Base-by-base conservation (phyloP, 2,888 invertebrate species). In the Griposia aprilina region DNA sequence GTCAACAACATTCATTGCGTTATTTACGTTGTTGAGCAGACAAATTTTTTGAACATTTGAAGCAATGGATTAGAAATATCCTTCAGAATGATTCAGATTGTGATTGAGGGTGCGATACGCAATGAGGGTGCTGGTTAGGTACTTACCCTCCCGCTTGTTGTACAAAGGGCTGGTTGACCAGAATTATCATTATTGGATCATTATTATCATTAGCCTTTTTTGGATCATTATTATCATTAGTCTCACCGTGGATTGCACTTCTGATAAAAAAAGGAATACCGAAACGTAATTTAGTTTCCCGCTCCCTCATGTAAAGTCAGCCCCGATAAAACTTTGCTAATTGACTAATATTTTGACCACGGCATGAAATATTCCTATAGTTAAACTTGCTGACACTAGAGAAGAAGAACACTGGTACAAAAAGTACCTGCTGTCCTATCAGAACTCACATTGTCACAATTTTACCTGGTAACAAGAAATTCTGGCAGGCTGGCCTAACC, bases 121-220 rank as follows among this genome's bases (percentile, higher is more conserved):
- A 41, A 41, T 41, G 0, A 41, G 41, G 0, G 41, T 41, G 7
- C 41, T 41, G 30, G 30, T 36, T 36, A 41, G 76, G 74, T 73
- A 71, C 48, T 78, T 71, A 82, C 55, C n/a, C 50, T 48, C 26
- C 20, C 30, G 17, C 55, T 73, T 55, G 17, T 70, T 48, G 26
- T 13, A 2, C 30, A 26, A 36, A 36, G 10, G n/a, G 36, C 5
- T 30, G 7, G 15, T 30, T 10, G 13, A n/a, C 36, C 48, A 41
- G n/a, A n/a, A n/a, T n/a, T n/a, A 26, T 6, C 17, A 23, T 36
- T 67, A 36, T 23, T 71, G 11, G 2, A 50, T 41, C 4, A 50
- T 65, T n/a, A 20, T 30, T 30, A 20, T 55, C 11, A 23, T 17
- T 48, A 50, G 8, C 26, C 10, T 41, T n/a, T n/a, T n/a, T 36